A percentile compares a stretch with the other conserved stretches of the same genome.
phyloP scores from a whole-genome alignment of 2,797 vertebrate genomes.

The Trachops cirrhosus region DNA sequence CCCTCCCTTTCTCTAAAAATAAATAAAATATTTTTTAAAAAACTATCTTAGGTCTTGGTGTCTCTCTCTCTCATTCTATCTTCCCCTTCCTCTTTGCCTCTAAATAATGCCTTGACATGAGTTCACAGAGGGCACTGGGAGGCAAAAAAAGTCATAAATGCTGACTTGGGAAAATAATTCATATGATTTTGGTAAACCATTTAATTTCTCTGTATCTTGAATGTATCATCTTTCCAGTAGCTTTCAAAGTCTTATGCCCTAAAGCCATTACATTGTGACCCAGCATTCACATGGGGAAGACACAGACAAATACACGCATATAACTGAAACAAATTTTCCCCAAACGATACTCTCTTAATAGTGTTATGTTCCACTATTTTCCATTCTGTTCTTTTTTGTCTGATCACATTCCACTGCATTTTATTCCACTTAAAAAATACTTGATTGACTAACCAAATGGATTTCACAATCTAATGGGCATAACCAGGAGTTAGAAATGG shows the following conservation, averaged over 20 bases:
- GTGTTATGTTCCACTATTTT: not conserved
- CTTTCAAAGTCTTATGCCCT: not conserved
- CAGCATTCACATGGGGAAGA: not conserved
- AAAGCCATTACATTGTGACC: not conserved
- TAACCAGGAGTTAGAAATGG: conserved; percentile 31
- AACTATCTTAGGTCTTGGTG: not conserved
- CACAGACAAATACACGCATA: not conserved
- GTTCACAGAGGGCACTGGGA: not conserved
- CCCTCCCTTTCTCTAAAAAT: too few relatives aligned
- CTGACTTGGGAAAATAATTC: conserved; percentile 12
- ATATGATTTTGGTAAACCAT: conserved; percentile 35
- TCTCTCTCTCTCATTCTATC: not conserved
- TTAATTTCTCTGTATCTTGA: not conserved
- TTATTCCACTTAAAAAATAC: not conserved
- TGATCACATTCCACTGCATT: not conserved
- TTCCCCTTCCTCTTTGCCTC: not conserved
- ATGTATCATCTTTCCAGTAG: not conserved
- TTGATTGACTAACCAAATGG: not conserved
- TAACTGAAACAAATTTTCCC: not conserved
- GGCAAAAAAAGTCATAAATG: not conserved
- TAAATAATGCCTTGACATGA: not conserved
- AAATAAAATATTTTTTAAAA: too few relatives aligned
- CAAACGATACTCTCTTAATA: not conserved
- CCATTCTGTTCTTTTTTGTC: not conserved
- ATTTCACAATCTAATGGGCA: not conserved